Base-by-base conservation (phyloP, 2,888 invertebrate genomes). In the Ectemnius continuus region DNA sequence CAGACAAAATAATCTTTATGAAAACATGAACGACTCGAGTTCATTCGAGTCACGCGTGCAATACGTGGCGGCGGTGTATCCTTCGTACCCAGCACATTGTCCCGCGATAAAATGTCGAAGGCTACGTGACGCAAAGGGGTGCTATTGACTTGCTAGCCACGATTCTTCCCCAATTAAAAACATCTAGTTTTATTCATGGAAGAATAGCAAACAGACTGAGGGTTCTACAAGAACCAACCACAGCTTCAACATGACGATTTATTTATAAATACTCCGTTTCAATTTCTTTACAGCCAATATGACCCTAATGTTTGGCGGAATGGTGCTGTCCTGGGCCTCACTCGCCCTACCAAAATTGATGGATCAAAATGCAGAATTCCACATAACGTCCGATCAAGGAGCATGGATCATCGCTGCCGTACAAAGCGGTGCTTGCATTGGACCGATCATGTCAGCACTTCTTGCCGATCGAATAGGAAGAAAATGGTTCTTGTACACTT, bases 391-490 rank as follows among this genome's bases (percentile, higher is more conserved):
- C 4, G 61, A 68, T 28, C n/a, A 78, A 23, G 67, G 47, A 52
- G 62, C 68, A 5, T 84, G 78, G 83, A 16, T 82, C 5, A 78
- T 68, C 5, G 61, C 59, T 26, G 75, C 64, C 0, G 0, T 59
- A 14, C 14, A 45, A 14, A 23, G 83, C 2, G 84, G 84, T 13
- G 71, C 71, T 2, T 65, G 68, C n/a, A 16, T 83, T 6, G 84
- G 84, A 23, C 76, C 84, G 14, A 18, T 79, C 13, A 1, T 71
- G 11, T 56, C 70, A 4, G 78, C 64, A 3, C 28, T 77, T 0
- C 18, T 84, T 14, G 59, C 78, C 20, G 71, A 84, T 28, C 59
- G 11, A 0, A 76, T 80, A 20, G 84, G 84, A 23, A 75, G 84
- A 59, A 85, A 84, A 73, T 76, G 61, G 75, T 75, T 73, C n/a